These are phyloP conservation scores for Enteromius trimaculatus DNA, from an alignment of 2,797 vertebrate genomes.

Conservation along the genomic window DNA sequence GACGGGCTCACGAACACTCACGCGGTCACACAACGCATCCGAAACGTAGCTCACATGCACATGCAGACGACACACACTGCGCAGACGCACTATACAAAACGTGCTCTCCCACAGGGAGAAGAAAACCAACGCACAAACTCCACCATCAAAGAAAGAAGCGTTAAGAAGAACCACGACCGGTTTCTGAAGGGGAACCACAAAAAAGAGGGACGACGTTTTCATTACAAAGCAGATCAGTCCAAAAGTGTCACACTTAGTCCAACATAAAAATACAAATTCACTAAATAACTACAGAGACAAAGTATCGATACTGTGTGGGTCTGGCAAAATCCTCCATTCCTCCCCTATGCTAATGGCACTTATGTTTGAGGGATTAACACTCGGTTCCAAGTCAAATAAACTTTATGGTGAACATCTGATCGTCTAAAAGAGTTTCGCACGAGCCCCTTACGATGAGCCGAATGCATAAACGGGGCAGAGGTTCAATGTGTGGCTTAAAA, in stretches of 20 bases:
- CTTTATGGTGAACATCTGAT: conserved; percentile 52
- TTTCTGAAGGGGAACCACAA: conserved; percentile 58
- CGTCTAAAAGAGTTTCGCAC: conserved; percentile 47
- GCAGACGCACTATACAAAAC: conserved; percentile 70
- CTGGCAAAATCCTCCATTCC: conserved; percentile 72
- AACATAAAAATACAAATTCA: conserved; percentile 89
- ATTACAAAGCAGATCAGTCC: conserved; percentile 82
- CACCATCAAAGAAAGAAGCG: conserved; percentile 77
- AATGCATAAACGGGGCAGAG: conserved; percentile 1
- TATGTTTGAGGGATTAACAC: conserved; percentile 78
- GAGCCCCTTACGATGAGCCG: conserved; percentile 61
- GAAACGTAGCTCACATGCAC: conserved; percentile 68
- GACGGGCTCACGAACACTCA: conserved; percentile 25
- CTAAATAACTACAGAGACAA: conserved; percentile 83
- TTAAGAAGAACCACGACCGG: conserved; percentile 65
- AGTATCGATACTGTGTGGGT: conserved; percentile 75
- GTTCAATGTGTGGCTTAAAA: conserved; percentile 11
- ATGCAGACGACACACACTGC: conserved; percentile 71
- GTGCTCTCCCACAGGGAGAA: conserved; percentile 84
- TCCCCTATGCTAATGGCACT: conserved; percentile 83
- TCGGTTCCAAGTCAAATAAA: conserved; percentile 65
- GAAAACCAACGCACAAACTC: conserved; percentile 77
- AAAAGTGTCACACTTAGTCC: conserved; percentile 78
- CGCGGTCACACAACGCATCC: conserved; percentile 31
- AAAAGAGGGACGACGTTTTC: conserved; percentile 70